Evolutionary conservation across 2,797 vertebrate species (phyloP), one percentile per base, ranked within the genome.

Genomic region (Gadopsis marmoratus): DNA sequence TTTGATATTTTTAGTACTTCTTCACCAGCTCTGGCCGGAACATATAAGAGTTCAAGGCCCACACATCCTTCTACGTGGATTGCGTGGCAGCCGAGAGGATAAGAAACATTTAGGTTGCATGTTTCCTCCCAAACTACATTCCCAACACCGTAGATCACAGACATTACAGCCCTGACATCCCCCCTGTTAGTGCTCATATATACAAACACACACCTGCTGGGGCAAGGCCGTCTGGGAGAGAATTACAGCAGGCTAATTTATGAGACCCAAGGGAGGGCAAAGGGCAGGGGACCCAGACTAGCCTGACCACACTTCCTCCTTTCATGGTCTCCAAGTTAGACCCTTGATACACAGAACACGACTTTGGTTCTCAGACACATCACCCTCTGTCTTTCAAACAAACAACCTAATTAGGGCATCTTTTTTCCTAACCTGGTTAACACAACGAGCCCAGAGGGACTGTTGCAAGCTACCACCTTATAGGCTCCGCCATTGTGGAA

Each of bases 151-250:
- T 94, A 95, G 94, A 94, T 96, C 94, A 95, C 90, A 94, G 85
- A 93, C 90, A 93, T 92, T 91, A 94, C 91, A 86, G 73, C 73
- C 81, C 86, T 91, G 87, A 93, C 92, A 94, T 91, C 92, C 91
- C 51, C 83, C 88, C 88, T 87, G 92, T 91, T 93, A 90, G 73
- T 68, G 31, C 78, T 92, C 88, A 84, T 94, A 89, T 95, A 96
- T 95, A 96, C 94, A 96, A 95, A 96, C 94, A 95, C 95, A 95
- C 95, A 96, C 95, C 95, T 96, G 95, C 94, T 89, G 82, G 91
- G 86, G 79, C 91, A 94, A 94, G 91, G 94, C 91, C 79, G 91
- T 93, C 94, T 89, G 88, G 83, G 79, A 90, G 93, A 93, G 92
- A 94, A 95, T 93, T 94, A 94, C 94, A 94, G 90, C 93, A 77